Evolutionary conservation across 2,888 invertebrate species (phyloP).

Genomic region (Epinotia bilunana): DNA sequence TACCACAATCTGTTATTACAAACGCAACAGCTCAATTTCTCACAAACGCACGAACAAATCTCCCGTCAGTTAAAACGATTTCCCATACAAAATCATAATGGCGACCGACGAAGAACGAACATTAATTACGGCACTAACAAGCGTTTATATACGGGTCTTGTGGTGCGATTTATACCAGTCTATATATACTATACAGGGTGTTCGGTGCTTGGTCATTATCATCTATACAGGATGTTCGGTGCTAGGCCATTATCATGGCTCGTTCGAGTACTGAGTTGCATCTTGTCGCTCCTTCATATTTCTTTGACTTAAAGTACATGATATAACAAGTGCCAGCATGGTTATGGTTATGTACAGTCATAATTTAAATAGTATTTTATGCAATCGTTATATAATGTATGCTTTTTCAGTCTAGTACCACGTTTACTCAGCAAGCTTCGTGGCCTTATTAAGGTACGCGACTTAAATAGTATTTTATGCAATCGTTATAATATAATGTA

Average conservation of each 20-base stretch:
- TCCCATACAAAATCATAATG: conserved; percentile 42
- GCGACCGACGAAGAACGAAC: conserved; percentile 28
- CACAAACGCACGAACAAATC: conserved; percentile 35
- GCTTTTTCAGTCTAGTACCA: no score
- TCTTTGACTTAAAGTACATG: no score
- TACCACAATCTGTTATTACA: conserved; percentile 9
- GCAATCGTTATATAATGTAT: no score
- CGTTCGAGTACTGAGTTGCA: no score
- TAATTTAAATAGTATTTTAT: no score
- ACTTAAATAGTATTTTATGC: no score
- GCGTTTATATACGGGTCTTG: background rate
- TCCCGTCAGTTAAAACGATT: conserved; percentile 39
- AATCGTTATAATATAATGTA: no score
- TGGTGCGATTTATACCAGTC: conserved; percentile 27
- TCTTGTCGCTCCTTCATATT: no score
- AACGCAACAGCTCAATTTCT: conserved; percentile 39
- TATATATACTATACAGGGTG: background rate
- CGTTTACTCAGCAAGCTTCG: no score
- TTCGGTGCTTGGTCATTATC: background rate
- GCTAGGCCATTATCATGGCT: background rate
- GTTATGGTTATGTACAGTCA: no score
- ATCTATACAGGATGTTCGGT: background rate
- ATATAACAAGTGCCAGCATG: no score
- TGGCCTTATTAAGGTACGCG: no score
- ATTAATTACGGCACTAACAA: conserved; percentile 43